Percentiles rank a stretch among this genome's conserved stretches.
Conservation (phyloP, 1,140 invertebrate species). For the Cydia fagiglandana region DNA sequence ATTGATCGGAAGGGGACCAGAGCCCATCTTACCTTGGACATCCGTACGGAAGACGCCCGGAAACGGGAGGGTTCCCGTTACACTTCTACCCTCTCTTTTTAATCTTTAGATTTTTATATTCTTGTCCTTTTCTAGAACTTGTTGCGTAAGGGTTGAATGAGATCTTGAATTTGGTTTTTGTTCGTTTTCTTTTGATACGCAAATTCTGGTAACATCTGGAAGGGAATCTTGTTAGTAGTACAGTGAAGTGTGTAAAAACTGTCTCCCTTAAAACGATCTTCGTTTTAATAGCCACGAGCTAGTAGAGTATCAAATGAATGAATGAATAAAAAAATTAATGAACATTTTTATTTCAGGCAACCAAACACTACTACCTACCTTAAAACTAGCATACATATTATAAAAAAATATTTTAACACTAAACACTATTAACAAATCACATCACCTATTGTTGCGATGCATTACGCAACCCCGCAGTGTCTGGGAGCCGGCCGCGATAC, state of each 20-base stretch:
- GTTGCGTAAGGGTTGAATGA: constrained; percentile 58
- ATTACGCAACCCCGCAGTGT: too few species aligned
- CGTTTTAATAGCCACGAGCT: neutral
- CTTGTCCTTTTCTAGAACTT: constrained; percentile 52
- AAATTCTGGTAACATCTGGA: constrained; percentile 38
- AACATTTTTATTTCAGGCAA: too few species aligned
- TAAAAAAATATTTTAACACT: too few species aligned
- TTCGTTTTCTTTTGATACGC: constrained; percentile 46
- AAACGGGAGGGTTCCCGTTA: constrained; percentile 62
- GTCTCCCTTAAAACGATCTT: neutral
- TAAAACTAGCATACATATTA: too few species aligned
- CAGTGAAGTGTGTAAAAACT: neutral
- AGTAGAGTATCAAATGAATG: too few species aligned
- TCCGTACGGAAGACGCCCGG: constrained; percentile 59
- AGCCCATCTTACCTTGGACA: constrained; percentile 47
- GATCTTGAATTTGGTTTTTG: constrained; percentile 45
- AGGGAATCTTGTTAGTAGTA: neutral
- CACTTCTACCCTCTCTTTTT: constrained; percentile 45
- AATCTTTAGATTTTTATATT: constrained; percentile 34
- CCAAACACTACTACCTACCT: too few species aligned
- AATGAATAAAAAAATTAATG: too few species aligned
- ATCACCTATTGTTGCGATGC: too few species aligned
- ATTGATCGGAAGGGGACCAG: constrained; percentile 41
- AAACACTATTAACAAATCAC: too few species aligned
- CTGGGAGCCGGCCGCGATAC: too few species aligned